These are phyloP conservation scores for Platycnemis pennipes DNA, from an alignment of 2,888 invertebrate species.

Conservation along the genomic window DNA sequence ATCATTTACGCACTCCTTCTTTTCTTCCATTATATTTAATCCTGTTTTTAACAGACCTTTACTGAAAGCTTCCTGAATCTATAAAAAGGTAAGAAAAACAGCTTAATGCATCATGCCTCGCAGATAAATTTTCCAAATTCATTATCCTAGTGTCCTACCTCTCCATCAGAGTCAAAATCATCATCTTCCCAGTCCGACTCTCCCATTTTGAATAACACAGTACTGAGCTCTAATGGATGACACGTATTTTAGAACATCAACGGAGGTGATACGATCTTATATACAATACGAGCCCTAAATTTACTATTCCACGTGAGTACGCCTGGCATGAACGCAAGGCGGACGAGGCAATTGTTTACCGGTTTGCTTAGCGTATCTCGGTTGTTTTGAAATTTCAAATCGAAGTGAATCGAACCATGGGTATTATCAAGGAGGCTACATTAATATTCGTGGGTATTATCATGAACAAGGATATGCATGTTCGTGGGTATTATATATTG, in stretches of 20 bases:
- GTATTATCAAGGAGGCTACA: no score
- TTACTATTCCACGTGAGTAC: no score
- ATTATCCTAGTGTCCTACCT: background rate
- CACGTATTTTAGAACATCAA: background rate
- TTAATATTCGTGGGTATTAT: no score
- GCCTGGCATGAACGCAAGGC: no score
- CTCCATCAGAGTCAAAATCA: constrained; percentile 51
- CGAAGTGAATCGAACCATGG: no score
- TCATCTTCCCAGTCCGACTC: constrained; percentile 37
- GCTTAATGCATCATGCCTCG: background rate
- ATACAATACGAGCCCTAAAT: no score
- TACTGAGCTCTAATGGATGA: background rate
- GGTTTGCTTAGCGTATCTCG: background rate
- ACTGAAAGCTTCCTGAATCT: constrained; percentile 95
- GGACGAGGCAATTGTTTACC: no score
- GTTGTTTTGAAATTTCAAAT: constrained; percentile 20
- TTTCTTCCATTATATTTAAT: constrained; percentile 85
- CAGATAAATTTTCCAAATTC: background rate
- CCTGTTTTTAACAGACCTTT: constrained; percentile 93
- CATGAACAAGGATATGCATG: no score
- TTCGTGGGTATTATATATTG: no score
- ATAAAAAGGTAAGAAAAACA: constrained; percentile 71
- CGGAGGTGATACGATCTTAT: no score
- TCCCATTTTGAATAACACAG: background rate
- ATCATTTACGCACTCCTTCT: constrained; percentile 85